These are phyloP conservation scores for Araneus ventricosus DNA, from an alignment of 1,140 invertebrate species.

Conservation along the genomic window DNA sequence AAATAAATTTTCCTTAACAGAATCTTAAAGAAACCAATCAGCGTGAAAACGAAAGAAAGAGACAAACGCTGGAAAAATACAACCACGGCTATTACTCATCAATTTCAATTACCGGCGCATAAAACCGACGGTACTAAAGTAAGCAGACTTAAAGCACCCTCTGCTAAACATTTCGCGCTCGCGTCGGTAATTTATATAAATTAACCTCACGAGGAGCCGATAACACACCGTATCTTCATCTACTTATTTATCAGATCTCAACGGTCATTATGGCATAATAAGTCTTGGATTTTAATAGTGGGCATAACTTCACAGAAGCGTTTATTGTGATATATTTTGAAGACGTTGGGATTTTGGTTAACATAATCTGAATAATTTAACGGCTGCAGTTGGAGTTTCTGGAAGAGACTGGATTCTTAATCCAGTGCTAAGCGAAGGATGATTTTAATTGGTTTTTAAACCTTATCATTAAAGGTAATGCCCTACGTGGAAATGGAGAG, in stretches of 20 bases:
- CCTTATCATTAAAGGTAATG: neutral
- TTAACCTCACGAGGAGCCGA: neutral
- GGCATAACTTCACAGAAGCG: neutral
- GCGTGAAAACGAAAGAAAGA: too few relatives aligned
- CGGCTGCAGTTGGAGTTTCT: neutral
- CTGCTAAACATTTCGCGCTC: neutral
- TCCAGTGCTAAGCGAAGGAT: neutral
- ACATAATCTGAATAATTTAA: constrained; percentile 24
- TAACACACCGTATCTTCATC: neutral
- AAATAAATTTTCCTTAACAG: too few relatives aligned
- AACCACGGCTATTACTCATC: neutral
- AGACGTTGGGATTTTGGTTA: neutral
- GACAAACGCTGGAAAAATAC: neutral
- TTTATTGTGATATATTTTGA: constrained; percentile 42
- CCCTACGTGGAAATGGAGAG: neutral
- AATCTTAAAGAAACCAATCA: too few relatives aligned
- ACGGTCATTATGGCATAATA: constrained; percentile 24
- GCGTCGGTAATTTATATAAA: neutral
- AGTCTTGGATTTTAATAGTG: constrained; percentile 32
- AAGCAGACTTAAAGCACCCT: neutral
- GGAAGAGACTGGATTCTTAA: neutral
- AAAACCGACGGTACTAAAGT: neutral
- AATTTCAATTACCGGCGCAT: neutral
- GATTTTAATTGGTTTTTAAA: constrained; percentile 43
- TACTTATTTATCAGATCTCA: constrained; percentile 12